A percentile compares a stretch with the other conserved stretches of the same genome.
Conservation (phyloP, 2,113 vertebrate genomes). For the Boulengeromyrus knoepffleri region DNA sequence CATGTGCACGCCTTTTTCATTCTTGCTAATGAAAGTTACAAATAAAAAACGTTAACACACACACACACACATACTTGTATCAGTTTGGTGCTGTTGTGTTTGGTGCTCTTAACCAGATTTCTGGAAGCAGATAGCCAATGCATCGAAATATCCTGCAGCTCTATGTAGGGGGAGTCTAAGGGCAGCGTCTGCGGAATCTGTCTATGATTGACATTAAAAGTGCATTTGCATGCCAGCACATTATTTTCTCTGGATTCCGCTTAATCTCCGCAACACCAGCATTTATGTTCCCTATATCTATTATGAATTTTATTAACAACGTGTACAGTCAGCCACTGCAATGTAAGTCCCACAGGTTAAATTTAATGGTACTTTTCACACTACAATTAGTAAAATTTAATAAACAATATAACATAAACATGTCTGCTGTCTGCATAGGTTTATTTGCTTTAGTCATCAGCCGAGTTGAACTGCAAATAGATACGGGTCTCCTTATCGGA, state of each 20-base stretch:
- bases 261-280: not conserved
- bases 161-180: not conserved
- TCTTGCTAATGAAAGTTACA: not conserved
- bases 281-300: not conserved
- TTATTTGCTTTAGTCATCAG: not conserved
- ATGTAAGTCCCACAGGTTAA: not conserved
- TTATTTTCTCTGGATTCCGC: not conserved
- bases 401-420: not conserved
- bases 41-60: not conserved
- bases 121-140: too few relatives aligned
- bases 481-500: not conserved
- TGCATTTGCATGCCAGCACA: not conserved
- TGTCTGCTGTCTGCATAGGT: not conserved
- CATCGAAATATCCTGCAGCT: too few relatives aligned
- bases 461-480: not conserved
- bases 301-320: not conserved
- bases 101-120: too few relatives aligned
- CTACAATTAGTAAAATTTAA: not conserved
- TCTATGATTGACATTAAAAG: not conserved
- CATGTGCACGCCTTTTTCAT: not conserved
- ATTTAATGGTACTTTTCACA: not conserved
- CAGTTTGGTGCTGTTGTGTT: too few relatives aligned
- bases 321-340: not conserved
- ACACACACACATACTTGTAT: too few relatives aligned
- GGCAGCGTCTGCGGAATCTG: not conserved